Conservation (phyloP, 2,888 invertebrate genomes). For the Epistrophe grossulariae region DNA sequence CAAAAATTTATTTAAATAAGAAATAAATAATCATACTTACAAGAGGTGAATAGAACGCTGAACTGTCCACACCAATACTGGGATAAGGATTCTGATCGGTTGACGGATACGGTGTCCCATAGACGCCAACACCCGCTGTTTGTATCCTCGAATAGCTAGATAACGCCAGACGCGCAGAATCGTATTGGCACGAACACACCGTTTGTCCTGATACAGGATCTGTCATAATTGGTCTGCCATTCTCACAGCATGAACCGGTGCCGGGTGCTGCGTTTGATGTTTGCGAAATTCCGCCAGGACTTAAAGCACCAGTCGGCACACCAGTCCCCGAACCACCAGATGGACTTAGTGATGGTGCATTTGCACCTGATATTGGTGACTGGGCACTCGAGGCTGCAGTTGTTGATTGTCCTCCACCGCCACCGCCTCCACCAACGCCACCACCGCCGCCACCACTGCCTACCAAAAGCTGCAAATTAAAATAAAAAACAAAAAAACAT, state of each 20-base stretch:
- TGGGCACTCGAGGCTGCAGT: constrained; percentile 90
- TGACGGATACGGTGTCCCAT: constrained; percentile 94
- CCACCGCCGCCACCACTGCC: constrained; percentile 77
- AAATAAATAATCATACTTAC: constrained; percentile 87
- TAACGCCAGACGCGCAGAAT: constrained; percentile 93
- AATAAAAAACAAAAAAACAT: constrained; percentile 71
- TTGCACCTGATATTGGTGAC: constrained; percentile 91
- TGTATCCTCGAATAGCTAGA: constrained; percentile 92
- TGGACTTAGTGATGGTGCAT: constrained; percentile 89
- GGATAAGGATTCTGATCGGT: constrained; percentile 97
- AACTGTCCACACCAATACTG: constrained; percentile 96
- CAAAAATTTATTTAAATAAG: neutral
- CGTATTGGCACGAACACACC: constrained; percentile 97
- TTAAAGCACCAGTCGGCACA: constrained; percentile 81
- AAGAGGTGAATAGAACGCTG: constrained; percentile 97
- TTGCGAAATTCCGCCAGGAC: constrained; percentile 83
- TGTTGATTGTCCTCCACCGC: constrained; percentile 86
- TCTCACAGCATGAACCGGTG: constrained; percentile 91
- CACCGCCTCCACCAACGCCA: constrained; percentile 79
- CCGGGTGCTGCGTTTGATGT: constrained; percentile 82
- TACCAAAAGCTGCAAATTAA: constrained; percentile 74
- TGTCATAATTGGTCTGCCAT: constrained; percentile 95
- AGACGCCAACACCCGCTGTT: constrained; percentile 91
- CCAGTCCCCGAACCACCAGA: constrained; percentile 85
- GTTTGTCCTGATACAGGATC: constrained; percentile 97